Percentiles rank a stretch among this genome's conserved stretches.
Evolutionary conservation across 2,888 invertebrate species (phyloP).

Genomic region (Synanthedon andrenaeformis): DNA sequence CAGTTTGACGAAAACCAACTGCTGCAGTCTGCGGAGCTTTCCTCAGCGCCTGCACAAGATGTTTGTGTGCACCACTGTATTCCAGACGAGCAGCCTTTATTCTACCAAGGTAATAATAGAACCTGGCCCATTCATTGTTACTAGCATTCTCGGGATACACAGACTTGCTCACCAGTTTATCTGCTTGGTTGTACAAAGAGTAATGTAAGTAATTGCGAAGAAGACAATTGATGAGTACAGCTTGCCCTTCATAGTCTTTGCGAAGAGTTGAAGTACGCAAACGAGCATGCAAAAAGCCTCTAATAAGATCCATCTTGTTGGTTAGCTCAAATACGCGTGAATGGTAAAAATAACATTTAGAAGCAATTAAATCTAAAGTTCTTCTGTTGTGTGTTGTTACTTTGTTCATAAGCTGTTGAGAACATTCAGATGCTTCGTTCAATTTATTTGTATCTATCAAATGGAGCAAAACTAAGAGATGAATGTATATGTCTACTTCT

Average conservation of each 20-base stretch:
- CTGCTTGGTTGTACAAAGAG: conserved; percentile 96
- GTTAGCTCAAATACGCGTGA: conserved; percentile 92
- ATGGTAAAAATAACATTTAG: conserved; percentile 97
- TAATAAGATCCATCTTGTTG: conserved; percentile 85
- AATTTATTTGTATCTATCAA: conserved; percentile 88
- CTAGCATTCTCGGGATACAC: conserved; percentile 97
- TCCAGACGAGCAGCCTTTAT: conserved; percentile 98
- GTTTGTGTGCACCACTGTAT: conserved; percentile 97
- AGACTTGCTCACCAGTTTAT: conserved; percentile 96
- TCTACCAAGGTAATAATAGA: conserved; percentile 95
- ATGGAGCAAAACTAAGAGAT: conserved; percentile 87
- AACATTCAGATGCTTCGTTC: conserved; percentile 85
- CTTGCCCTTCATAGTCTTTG: conserved; percentile 97
- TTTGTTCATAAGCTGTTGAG: conserved; percentile 88
- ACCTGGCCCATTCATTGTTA: conserved; percentile 99
- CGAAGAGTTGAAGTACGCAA: conserved; percentile 94
- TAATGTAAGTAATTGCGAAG: conserved; percentile 96
- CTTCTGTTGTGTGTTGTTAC: conserved; percentile 91
- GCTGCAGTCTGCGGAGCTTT: conserved; percentile 98
- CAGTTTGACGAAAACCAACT: conserved; percentile 97
- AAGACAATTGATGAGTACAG: conserved; percentile 94
- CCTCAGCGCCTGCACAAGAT: conserved; percentile 92
- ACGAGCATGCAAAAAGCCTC: conserved; percentile 88
- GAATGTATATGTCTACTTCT: conserved; percentile 94
- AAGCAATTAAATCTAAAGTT: conserved; percentile 92